Conservation (phyloP, 2,797 vertebrate species). For the Alca torda region DNA sequence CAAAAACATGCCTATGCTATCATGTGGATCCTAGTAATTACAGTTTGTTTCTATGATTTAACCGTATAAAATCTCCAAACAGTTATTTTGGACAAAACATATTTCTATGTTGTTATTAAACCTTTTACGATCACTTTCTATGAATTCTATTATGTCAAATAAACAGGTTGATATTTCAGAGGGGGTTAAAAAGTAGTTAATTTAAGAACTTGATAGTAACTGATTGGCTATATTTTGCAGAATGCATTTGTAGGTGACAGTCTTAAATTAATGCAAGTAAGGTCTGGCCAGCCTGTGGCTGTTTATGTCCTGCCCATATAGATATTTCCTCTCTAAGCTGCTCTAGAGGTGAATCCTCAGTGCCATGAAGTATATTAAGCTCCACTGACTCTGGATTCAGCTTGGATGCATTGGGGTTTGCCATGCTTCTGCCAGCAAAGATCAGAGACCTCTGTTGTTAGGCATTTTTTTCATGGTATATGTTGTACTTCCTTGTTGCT, state of each 20-base stretch:
- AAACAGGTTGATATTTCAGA: neutral
- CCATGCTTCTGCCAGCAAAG: neutral
- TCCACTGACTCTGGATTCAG: neutral
- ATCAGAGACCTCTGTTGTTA: neutral
- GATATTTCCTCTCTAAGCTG: neutral
- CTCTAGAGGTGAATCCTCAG: neutral
- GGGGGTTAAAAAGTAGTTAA: neutral
- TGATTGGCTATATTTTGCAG: neutral
- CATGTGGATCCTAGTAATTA: constrained; percentile 44
- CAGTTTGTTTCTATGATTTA: constrained; percentile 25
- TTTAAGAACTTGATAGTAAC: neutral
- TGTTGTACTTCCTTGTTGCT: neutral
- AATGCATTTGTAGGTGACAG: neutral
- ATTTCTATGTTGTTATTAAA: constrained; percentile 1
- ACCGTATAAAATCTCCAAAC: constrained; percentile 2
- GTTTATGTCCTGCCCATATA: neutral
- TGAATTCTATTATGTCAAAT: constrained; percentile 1
- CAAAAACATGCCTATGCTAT: constrained; percentile 25
- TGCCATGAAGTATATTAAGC: neutral
- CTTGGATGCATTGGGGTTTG: neutral
- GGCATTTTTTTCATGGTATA: neutral
- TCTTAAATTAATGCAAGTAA: neutral
- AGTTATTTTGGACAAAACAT: constrained; percentile 33
- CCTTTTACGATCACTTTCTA: constrained; percentile 33
- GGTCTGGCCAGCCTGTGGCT: neutral